phyloP scores from a whole-genome alignment of 2,113 vertebrate species.

The Trichechus manatus region DNA sequence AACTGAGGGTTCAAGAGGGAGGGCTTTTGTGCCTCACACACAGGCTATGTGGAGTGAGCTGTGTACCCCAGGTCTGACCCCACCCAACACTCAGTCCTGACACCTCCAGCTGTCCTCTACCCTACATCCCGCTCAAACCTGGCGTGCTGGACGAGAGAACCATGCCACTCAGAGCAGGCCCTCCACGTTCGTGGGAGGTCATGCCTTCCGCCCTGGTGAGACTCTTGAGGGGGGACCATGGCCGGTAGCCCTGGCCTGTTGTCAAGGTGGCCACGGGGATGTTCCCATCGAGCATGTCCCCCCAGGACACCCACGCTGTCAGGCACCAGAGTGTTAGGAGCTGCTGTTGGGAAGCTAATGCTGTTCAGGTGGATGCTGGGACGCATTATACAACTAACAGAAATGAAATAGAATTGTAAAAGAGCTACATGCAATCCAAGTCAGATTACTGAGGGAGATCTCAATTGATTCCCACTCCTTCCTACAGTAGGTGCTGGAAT shows the following conservation, averaged over 20 bases:
- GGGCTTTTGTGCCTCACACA: too few relatives aligned
- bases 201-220: too few relatives aligned
- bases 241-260: background rate
- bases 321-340: background rate
- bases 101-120: background rate
- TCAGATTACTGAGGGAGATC: conserved; percentile 37
- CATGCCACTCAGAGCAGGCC: background rate
- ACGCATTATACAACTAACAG: background rate
- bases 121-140: rapidly evolving
- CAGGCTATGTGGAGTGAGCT: background rate
- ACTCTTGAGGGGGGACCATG: rapidly evolving
- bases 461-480: conserved; percentile 54
- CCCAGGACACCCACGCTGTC: background rate
- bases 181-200: too few relatives aligned
- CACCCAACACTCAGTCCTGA: too few relatives aligned
- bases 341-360: background rate
- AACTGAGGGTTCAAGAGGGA: too few relatives aligned
- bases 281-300: background rate
- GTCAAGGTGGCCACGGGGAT: background rate
- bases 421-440: conserved; percentile 41
- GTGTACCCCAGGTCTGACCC: background rate
- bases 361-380: background rate
- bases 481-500: conserved; percentile 39
- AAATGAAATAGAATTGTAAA: conserved; percentile 49
- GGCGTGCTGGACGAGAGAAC: background rate